These are phyloP conservation scores for Melanostoma mellinum DNA, from an alignment of 2,888 invertebrate species.

Conservation along the genomic window DNA sequence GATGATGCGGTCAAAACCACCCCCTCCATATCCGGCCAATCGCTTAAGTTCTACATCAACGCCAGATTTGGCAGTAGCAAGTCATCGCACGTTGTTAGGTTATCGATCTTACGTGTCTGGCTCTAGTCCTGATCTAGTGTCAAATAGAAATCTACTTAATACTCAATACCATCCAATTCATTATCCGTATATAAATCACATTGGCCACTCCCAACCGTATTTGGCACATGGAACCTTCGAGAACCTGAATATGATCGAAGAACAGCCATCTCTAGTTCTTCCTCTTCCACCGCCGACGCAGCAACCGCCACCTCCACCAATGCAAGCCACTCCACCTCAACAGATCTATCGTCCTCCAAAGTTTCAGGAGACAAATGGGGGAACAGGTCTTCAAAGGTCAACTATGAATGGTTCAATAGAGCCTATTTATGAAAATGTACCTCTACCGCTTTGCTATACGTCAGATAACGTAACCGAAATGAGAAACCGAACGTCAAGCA, in stretches of 20 bases:
- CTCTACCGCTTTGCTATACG: constrained; percentile 85
- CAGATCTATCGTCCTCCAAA: constrained; percentile 75
- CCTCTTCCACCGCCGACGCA: constrained; percentile 82
- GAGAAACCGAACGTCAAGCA: constrained; percentile 85
- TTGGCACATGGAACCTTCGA: constrained; percentile 88
- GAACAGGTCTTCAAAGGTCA: constrained; percentile 79
- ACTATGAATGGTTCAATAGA: constrained; percentile 85
- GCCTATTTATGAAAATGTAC: constrained; percentile 92
- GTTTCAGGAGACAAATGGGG: constrained; percentile 65
- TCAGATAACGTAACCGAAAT: constrained; percentile 75
- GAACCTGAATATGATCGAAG: constrained; percentile 85
- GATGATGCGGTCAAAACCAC: constrained; percentile 85
- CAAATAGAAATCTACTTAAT: constrained; percentile 86
- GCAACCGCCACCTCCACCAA: constrained; percentile 82
- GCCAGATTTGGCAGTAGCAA: constrained; percentile 90
- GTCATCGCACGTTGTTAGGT: constrained; percentile 83
- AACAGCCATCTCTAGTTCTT: constrained; percentile 80
- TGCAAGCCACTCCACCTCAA: constrained; percentile 63
- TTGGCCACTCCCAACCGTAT: constrained; percentile 81
- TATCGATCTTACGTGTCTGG: constrained; percentile 86
- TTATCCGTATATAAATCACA: constrained; percentile 78
- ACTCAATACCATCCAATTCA: constrained; percentile 75
- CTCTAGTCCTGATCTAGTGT: constrained; percentile 90
- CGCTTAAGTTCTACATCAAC: constrained; percentile 92
- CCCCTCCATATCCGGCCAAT: constrained; percentile 91